Evolutionary conservation across 2,797 vertebrate genomes (phyloP).

Genomic region (Sparidentex hasta): DNA sequence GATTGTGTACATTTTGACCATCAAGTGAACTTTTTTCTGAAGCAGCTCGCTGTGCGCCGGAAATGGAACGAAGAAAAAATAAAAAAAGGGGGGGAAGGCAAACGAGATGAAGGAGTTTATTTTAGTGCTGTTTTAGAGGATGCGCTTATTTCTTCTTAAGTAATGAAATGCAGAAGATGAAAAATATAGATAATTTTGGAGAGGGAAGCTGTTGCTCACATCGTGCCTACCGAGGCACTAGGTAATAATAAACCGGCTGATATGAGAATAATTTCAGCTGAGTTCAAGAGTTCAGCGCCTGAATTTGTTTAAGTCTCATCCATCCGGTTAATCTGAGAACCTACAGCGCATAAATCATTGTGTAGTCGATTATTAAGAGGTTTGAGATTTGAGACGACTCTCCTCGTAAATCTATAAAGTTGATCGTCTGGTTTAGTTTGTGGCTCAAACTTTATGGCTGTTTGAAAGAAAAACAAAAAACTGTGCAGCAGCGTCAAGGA

Average conservation of each 20-base stretch:
- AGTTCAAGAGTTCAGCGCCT: conserved; percentile 41
- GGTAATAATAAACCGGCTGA: conserved; percentile 17
- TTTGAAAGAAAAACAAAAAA: conserved; percentile 26
- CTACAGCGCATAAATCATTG: conserved; percentile 1
- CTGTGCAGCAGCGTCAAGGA: conserved; percentile 16
- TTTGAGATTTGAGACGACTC: conserved; percentile 19
- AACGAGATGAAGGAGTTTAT: conserved; percentile 16
- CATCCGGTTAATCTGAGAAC: conserved; percentile 24
- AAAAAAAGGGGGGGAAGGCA: background rate
- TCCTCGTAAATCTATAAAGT: conserved; percentile 15
- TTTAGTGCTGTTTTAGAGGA: conserved; percentile 11
- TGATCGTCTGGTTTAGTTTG: conserved; percentile 18
- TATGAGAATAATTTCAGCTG: conserved; percentile 28
- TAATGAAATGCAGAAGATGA: conserved; percentile 11
- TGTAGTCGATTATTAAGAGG: conserved; percentile 15
- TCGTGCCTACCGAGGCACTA: conserved; percentile 14
- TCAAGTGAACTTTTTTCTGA: conserved; percentile 18
- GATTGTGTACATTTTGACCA: conserved; percentile 23
- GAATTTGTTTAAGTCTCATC: conserved; percentile 41
- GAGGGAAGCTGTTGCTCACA: conserved; percentile 4
- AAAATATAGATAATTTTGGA: conserved; percentile 13
- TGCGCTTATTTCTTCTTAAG: conserved; percentile 3
- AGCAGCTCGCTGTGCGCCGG: background rate
- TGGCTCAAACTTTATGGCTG: conserved; percentile 11
- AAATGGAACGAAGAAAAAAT: background rate